Evolutionary conservation across 2,797 vertebrate species (phyloP), one percentile per base, ranked within the genome.

Genomic region (Orestias chungarensis): DNA sequence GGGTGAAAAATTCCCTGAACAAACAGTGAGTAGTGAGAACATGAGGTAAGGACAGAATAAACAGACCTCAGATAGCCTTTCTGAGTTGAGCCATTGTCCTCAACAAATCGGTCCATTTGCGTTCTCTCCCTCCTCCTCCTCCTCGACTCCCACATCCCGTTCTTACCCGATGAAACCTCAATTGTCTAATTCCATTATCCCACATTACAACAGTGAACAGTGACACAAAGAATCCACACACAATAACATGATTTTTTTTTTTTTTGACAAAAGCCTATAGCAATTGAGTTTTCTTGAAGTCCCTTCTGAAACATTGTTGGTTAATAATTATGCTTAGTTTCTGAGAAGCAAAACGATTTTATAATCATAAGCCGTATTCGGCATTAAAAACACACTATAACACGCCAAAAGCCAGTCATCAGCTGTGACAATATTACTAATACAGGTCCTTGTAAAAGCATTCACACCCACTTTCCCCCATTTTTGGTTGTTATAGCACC

Each of bases 81-180:
- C 67, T 86, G 57, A 88, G 75, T 82, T n/a, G 38, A 80, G 70
- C 67, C 57, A 65, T 83, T 91, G 91, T 91, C 80, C 87, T 91
- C 70, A 83, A 83, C 86, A 88, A 82, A 82, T 78, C 74, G 80
- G 29, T 66, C 70, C 54, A 54, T 82, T 82, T 9, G 42, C 62
- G 68, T 27, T 71, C 61, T 31, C 62, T 11, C 43, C 25, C 69
- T 33, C 40, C 66, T 66, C 72, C n/a, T 78, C 49, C 77, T 68
- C 78, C 71, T 33, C n/a, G 14, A 25, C 38, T 27, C 66, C 31
- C 25, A 0, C 62, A 61, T 69, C 72, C 49, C 75, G 54, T 84
- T 73, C 67, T 64, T 64, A 66, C 75, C 78, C 81, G 80, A 78
- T 86, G 74, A 86, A 78, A 86, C 81, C 76, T 75, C 86, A 76